Evolutionary conservation across 2,888 invertebrate genomes (phyloP).

Genomic region (Sphaerophoria rueppellii): DNA sequence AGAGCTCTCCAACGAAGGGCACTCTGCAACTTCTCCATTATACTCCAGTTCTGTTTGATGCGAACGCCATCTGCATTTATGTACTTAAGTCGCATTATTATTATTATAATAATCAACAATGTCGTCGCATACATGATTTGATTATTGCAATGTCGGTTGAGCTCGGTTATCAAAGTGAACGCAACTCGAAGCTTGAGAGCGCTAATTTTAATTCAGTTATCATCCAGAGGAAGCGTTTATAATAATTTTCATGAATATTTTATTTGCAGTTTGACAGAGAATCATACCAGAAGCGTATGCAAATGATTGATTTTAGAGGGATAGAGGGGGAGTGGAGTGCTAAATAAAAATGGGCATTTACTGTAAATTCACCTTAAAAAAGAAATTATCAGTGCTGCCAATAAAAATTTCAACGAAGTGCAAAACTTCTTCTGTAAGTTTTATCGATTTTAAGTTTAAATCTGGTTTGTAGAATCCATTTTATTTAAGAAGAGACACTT

Average conservation of each 20-base stretch:
- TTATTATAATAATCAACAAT: constrained; percentile 25
- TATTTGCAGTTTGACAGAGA: constrained; percentile 1
- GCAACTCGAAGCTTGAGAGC: constrained; percentile 35
- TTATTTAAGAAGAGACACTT: too few relatives aligned
- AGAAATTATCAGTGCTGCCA: too few relatives aligned
- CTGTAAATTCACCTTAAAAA: too few relatives aligned
- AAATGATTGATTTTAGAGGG: background rate
- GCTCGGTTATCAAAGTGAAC: constrained; percentile 17
- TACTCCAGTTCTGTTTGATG: background rate
- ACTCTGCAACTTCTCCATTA: constrained; percentile 19
- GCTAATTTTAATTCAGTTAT: constrained; percentile 73
- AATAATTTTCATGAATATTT: constrained; percentile 53
- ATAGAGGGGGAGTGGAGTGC: too few relatives aligned
- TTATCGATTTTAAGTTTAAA: too few relatives aligned
- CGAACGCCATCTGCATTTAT: constrained; percentile 45
- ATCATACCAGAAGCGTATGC: background rate
- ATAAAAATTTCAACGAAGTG: too few relatives aligned
- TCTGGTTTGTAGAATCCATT: too few relatives aligned
- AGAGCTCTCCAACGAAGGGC: constrained; percentile 1
- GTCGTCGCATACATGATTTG: constrained; percentile 40
- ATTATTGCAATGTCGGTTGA: constrained; percentile 22
- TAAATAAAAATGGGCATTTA: too few relatives aligned
- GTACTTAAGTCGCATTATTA: constrained; percentile 27
- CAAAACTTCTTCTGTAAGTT: too few relatives aligned
- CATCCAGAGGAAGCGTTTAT: constrained; percentile 71